Conservation (phyloP, 1,140 invertebrate species). For the Saccostrea echinata region DNA sequence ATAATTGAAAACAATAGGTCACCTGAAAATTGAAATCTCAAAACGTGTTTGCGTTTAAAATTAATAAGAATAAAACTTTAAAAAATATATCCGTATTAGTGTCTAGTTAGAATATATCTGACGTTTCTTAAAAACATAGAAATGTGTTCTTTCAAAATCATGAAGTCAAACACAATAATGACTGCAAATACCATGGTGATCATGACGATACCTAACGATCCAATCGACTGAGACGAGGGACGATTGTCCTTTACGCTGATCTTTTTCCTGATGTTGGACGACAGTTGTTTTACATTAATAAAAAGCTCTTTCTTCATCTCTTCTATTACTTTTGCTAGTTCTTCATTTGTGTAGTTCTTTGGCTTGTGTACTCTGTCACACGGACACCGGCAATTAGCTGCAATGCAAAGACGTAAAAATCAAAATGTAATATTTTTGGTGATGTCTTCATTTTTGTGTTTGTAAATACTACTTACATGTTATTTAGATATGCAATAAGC, state of each 20-base stretch:
- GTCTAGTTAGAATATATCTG: no score
- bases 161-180: background rate
- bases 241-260: background rate
- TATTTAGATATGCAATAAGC: no score
- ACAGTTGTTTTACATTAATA: background rate
- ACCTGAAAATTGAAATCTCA: no score
- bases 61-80: no score
- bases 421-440: no score
- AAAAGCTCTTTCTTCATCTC: background rate
- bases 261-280: constrained; percentile 20
- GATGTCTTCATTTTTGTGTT: no score
- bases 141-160: constrained; percentile 25
- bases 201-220: background rate
- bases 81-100: no score
- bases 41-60: no score
- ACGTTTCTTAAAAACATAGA: background rate
- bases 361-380: background rate
- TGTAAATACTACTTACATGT: no score
- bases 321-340: background rate
- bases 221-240: background rate
- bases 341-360: background rate
- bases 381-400: constrained; percentile 16
- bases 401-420: background rate
- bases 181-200: background rate
- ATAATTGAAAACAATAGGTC: no score